phyloP scores from a whole-genome alignment of 1,140 invertebrate genomes.

The Ptiloglossa arizonensis region DNA sequence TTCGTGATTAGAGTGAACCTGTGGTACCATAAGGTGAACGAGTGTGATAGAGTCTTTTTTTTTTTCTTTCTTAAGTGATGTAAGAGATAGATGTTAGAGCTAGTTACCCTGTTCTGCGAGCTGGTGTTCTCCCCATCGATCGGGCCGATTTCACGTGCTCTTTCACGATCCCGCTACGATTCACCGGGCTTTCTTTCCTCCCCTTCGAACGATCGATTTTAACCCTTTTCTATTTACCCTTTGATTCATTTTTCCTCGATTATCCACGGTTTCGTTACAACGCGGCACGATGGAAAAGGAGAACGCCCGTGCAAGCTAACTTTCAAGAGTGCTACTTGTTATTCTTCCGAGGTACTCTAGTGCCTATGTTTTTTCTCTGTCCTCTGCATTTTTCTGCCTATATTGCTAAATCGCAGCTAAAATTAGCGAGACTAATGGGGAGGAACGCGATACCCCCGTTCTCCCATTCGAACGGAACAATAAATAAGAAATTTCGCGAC shows the following conservation, averaged over 20 bases:
- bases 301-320: slow-evolving; percentile 74
- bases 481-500: slow-evolving; percentile 61
- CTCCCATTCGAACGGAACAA: slow-evolving; percentile 54
- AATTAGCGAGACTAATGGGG: slow-evolving; percentile 53
- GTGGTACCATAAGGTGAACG: slow-evolving; percentile 71
- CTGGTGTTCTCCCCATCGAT: slow-evolving; percentile 69
- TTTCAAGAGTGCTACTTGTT: slow-evolving; percentile 75
- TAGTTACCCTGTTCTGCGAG: slow-evolving; percentile 79
- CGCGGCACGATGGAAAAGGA: slow-evolving; percentile 62
- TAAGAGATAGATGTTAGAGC: slow-evolving; percentile 77
- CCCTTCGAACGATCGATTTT: slow-evolving; percentile 12
- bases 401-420: slow-evolving; percentile 71
- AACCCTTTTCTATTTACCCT: background rate
- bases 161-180: slow-evolving; percentile 11
- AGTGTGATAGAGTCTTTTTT: slow-evolving; percentile 61
- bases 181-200: background rate
- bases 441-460: slow-evolving; percentile 28
- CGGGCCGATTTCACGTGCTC: slow-evolving; percentile 41
- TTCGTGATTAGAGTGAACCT: slow-evolving; percentile 69
- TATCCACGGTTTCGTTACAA: slow-evolving; percentile 6
- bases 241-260: slow-evolving; percentile 2
- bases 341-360: slow-evolving; percentile 70
- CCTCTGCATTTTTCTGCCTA: slow-evolving; percentile 64
- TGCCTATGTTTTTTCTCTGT: slow-evolving; percentile 62
- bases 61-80: slow-evolving; percentile 67